Evolutionary conservation across 1,140 invertebrate species (phyloP).

Genomic region (Platorchestia sp.): DNA sequence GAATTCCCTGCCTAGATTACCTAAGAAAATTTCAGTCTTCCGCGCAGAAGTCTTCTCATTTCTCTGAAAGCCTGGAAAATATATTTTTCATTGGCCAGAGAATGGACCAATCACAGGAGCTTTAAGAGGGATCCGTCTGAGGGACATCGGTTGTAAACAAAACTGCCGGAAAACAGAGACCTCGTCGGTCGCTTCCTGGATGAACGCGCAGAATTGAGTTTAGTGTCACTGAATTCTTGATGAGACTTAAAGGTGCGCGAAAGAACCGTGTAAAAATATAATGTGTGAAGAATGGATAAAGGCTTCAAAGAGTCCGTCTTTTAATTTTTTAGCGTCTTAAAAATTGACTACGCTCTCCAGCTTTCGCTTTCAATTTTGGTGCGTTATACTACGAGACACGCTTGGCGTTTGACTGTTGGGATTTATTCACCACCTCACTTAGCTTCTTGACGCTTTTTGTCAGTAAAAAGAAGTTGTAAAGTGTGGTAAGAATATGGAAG

Average conservation of each 20-base stretch:
- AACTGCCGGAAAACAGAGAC: neutral
- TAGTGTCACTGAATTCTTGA: neutral
- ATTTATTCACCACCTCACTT: too few species aligned
- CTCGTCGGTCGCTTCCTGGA: neutral
- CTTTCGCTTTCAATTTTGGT: too few species aligned
- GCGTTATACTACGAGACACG: too few species aligned
- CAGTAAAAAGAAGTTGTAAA: too few species aligned
- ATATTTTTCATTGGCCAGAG: slow-evolving; percentile 8
- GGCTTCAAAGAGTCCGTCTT: too few species aligned
- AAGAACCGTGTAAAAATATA: too few species aligned
- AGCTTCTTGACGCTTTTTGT: too few species aligned
- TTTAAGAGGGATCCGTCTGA: neutral
- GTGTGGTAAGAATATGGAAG: too few species aligned
- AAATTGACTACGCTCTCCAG: too few species aligned
- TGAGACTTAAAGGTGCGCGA: neutral
- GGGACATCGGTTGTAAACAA: neutral
- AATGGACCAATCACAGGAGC: neutral
- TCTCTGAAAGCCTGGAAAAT: neutral
- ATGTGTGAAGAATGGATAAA: too few species aligned
- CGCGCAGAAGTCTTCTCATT: neutral
- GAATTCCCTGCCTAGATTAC: neutral
- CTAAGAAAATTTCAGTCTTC: neutral
- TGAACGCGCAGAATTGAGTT: neutral
- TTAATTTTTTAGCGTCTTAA: too few species aligned
- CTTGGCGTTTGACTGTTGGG: too few species aligned